phyloP scores from a whole-genome alignment of 2,113 vertebrate genomes.

The Polypterus bichir region DNA sequence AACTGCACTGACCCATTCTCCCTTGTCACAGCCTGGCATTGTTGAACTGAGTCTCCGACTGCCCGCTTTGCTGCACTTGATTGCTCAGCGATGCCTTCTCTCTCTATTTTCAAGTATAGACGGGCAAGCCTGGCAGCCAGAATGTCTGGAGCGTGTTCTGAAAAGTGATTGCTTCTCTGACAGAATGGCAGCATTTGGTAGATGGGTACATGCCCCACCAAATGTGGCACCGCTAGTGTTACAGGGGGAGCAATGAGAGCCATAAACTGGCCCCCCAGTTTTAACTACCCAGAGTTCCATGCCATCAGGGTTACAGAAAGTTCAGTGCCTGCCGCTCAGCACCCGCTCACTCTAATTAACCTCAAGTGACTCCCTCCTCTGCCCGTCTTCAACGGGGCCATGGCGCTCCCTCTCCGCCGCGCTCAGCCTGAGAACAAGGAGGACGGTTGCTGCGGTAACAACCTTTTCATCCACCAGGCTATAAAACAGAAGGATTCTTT shows the following conservation, averaged over 20 bases:
- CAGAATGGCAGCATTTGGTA: too few species aligned
- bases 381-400: slow-evolving; percentile 18
- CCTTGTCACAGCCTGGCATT: too few species aligned
- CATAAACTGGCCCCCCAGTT: not conserved
- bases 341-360: slow-evolving; percentile 38
- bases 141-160: too few species aligned
- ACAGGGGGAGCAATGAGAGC: not conserved
- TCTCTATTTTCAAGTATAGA: too few species aligned
- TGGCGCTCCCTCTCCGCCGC: slow-evolving; percentile 19
- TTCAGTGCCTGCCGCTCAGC: slow-evolving; percentile 15
- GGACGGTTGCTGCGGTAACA: slow-evolving; percentile 39
- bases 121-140: too few species aligned
- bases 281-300: not conserved
- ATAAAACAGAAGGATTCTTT: slow-evolving; percentile 53
- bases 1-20: too few species aligned
- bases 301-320: slow-evolving; percentile 10
- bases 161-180: too few species aligned
- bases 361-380: slow-evolving; percentile 25
- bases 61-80: too few species aligned
- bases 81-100: too few species aligned
- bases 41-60: too few species aligned
- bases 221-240: too few species aligned
- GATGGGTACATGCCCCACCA: too few species aligned
- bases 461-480: slow-evolving; percentile 43
- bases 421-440: slow-evolving; percentile 37